Evolutionary conservation across 2,888 invertebrate genomes (phyloP).

Genomic region (Anagyrus pseudococci): DNA sequence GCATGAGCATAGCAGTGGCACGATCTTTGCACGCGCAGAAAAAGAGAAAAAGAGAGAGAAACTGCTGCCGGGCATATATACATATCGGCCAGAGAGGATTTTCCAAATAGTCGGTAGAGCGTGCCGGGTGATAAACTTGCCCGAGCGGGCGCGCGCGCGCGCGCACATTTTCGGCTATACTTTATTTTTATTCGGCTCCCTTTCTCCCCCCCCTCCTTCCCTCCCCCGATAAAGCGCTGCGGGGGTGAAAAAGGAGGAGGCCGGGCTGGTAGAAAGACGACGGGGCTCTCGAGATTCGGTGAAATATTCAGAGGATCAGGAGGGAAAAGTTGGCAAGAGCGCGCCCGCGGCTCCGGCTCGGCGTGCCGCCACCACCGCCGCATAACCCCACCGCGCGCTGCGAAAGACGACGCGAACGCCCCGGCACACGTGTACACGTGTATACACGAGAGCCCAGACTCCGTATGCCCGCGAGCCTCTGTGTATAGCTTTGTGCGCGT

Average conservation of each 20-base stretch:
- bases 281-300: constrained; percentile 33
- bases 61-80: neutral
- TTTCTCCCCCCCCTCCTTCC: neutral
- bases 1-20: too few relatives aligned
- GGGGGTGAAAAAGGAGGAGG: neutral
- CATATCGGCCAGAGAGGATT: too few relatives aligned
- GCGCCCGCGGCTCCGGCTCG: too few relatives aligned
- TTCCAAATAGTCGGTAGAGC: constrained; percentile 28
- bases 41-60: neutral
- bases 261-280: too few relatives aligned
- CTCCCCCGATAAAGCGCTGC: constrained; percentile 1
- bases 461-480: too few relatives aligned
- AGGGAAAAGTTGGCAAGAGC: constrained; percentile 24
- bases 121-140: constrained; percentile 28
- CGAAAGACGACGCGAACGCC: too few relatives aligned
- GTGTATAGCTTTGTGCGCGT: too few relatives aligned
- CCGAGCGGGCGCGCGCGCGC: neutral
- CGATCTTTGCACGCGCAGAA: too few relatives aligned
- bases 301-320: constrained; percentile 31
- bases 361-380: too few relatives aligned
- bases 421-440: neutral
- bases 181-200: constrained; percentile 22
- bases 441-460: neutral
- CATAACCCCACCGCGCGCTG: too few relatives aligned
- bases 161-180: too few relatives aligned